A percentile compares a stretch with the other conserved stretches of the same genome.
Conservation (phyloP, 1,140 invertebrate species). For the Hycleus phaleratus region DNA sequence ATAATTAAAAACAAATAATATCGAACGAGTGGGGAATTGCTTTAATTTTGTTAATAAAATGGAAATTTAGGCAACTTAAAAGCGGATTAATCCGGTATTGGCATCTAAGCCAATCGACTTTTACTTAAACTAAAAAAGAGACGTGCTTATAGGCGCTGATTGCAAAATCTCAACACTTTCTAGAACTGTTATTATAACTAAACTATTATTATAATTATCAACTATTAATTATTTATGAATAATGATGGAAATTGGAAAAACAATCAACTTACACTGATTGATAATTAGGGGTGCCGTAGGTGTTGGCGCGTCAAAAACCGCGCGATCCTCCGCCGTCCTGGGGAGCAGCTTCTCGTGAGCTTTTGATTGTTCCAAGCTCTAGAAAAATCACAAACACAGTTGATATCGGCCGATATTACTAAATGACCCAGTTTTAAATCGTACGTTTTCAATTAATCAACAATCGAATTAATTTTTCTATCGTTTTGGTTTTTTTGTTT, state of each 20-base stretch:
- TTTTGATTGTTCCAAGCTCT: constrained; percentile 1
- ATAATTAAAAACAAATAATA: too few species aligned
- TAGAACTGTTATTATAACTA: background rate
- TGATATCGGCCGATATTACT: background rate
- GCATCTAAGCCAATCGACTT: constrained; percentile 3
- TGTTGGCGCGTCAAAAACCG: too few species aligned
- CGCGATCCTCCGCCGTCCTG: constrained; percentile 9
- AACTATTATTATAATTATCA: background rate
- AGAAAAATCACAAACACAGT: constrained; percentile 7
- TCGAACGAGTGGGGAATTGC: too few species aligned
- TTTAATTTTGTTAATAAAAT: too few species aligned
- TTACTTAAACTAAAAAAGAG: constrained; percentile 8
- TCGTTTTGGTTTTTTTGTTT: too few species aligned
- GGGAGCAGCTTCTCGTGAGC: constrained; percentile 12
- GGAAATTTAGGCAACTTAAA: too few species aligned
- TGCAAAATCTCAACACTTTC: constrained; percentile 14
- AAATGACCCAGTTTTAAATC: background rate
- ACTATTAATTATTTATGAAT: background rate
- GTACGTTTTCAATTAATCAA: background rate
- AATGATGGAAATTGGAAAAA: background rate
- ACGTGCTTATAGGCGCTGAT: constrained; percentile 8
- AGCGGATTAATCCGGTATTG: too few species aligned
- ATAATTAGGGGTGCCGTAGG: too few species aligned
- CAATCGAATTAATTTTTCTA: too few species aligned
- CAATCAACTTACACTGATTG: too few species aligned